Conservation (phyloP, 2,113 vertebrate species). For the Callionymus lyra region DNA sequence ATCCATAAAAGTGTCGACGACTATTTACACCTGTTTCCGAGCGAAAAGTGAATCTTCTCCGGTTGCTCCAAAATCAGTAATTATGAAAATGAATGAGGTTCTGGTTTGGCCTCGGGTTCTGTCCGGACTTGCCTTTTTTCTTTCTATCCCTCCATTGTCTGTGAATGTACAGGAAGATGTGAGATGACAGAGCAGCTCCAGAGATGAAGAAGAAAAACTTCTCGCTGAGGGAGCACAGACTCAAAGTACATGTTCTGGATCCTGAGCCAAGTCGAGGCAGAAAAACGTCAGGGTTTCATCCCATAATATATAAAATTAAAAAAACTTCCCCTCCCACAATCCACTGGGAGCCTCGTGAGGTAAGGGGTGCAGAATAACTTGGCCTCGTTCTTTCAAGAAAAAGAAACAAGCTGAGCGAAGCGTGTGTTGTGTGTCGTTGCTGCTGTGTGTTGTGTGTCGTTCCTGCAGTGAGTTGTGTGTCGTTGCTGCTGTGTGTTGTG, state of each 20-base stretch:
- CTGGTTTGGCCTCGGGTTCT: slow-evolving; percentile 35
- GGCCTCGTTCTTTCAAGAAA: slow-evolving; percentile 29
- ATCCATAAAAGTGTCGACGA: too few species aligned
- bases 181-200: slow-evolving; percentile 17
- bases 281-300: slow-evolving; percentile 11
- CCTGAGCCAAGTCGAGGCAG: slow-evolving; percentile 24
- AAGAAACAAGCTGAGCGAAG: slow-evolving; percentile 15
- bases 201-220: slow-evolving; percentile 26
- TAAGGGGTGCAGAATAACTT: slow-evolving; percentile 7
- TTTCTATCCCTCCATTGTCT: slow-evolving; percentile 12
- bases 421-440: slow-evolving; percentile 14
- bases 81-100: too few species aligned
- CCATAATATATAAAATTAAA: slow-evolving; percentile 4
- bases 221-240: slow-evolving; percentile 13
- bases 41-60: too few species aligned
- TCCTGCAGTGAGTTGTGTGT: slow-evolving; percentile 16
- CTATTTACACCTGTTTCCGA: too few species aligned
- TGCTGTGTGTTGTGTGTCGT: slow-evolving; percentile 23
- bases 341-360: slow-evolving; percentile 16
- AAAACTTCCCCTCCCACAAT: slow-evolving; percentile 15
- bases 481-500: slow-evolving; percentile 19
- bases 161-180: slow-evolving; percentile 13
- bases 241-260: slow-evolving; percentile 30
- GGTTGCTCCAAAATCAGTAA: too few species aligned
- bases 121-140: slow-evolving; percentile 27